Evolutionary conservation across 2,888 invertebrate species (phyloP).

Genomic region (Oscheius myriophilus): DNA sequence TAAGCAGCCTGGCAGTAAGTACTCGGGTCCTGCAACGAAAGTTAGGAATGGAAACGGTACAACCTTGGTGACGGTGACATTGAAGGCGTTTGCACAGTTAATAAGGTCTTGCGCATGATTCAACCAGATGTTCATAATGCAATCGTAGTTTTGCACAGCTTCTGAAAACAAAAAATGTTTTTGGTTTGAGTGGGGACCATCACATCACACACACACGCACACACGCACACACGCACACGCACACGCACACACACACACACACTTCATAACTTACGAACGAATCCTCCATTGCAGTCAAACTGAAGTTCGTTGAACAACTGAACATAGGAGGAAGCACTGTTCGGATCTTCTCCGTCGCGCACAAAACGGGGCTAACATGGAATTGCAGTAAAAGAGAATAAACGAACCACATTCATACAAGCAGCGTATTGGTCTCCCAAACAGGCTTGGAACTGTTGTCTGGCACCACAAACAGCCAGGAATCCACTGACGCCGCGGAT

Average conservation of each 20-base stretch:
- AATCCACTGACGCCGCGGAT: conserved; percentile 36
- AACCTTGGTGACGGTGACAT: conserved; percentile 7
- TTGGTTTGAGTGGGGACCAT: background rate
- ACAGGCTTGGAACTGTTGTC: conserved; percentile 42
- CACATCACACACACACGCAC: too few species aligned
- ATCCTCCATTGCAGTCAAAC: conserved; percentile 49
- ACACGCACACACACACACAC: too few species aligned
- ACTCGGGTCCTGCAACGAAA: conserved; percentile 15
- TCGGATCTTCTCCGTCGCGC: conserved; percentile 30
- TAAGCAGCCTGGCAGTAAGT: conserved; percentile 14
- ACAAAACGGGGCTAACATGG: conserved; percentile 33
- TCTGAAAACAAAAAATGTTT: conserved; percentile 13
- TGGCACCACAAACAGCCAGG: conserved; percentile 38
- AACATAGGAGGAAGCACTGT: conserved; percentile 34
- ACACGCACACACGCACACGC: too few species aligned
- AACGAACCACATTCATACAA: conserved; percentile 36
- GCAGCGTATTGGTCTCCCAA: conserved; percentile 40
- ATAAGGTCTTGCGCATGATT: background rate
- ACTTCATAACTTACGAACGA: conserved; percentile 49
- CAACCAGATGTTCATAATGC: conserved; percentile 25
- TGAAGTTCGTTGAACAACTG: conserved; percentile 39
- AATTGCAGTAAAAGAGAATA: background rate
- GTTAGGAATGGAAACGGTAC: background rate
- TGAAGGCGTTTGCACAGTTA: conserved; percentile 15
- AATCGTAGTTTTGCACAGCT: conserved; percentile 14